These are phyloP conservation scores for Conger conger DNA, from an alignment of 2,113 vertebrate genomes.

Conservation along the genomic window DNA sequence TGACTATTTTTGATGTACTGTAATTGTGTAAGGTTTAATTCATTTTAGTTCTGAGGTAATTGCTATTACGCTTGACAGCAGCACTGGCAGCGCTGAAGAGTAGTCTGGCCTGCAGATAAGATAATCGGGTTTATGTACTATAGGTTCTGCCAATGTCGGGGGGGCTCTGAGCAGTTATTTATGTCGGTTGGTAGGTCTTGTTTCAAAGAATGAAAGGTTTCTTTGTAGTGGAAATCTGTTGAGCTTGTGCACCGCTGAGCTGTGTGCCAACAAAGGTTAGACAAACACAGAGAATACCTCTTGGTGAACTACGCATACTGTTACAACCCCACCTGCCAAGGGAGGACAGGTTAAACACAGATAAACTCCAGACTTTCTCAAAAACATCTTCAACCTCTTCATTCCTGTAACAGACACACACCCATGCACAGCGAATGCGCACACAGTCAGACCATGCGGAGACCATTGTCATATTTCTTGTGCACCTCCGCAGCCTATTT, in stretches of 20 bases:
- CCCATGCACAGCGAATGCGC: background rate
- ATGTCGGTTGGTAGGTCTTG: background rate
- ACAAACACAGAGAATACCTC: background rate
- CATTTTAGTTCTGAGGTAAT: background rate
- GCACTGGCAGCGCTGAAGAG: background rate
- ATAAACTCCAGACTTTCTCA: background rate
- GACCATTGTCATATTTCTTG: background rate
- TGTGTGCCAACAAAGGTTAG: background rate
- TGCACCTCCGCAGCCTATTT: background rate
- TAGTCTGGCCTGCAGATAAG: background rate
- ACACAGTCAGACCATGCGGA: background rate
- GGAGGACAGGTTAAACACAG: background rate
- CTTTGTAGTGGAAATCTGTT: background rate
- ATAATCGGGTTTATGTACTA: background rate
- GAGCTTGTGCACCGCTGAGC: background rate
- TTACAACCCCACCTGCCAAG: background rate
- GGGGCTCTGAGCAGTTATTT: background rate
- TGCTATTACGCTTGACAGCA: background rate
- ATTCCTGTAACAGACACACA: background rate
- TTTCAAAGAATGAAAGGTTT: constrained; percentile 3
- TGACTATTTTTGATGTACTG: constrained; percentile 1
- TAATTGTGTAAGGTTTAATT: constrained; percentile 1
- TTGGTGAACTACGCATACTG: background rate
- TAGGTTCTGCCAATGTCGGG: background rate
- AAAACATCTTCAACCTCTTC: background rate